Evolutionary conservation across 1,140 invertebrate species (phyloP).

Genomic region (Drosophila saltans): DNA sequence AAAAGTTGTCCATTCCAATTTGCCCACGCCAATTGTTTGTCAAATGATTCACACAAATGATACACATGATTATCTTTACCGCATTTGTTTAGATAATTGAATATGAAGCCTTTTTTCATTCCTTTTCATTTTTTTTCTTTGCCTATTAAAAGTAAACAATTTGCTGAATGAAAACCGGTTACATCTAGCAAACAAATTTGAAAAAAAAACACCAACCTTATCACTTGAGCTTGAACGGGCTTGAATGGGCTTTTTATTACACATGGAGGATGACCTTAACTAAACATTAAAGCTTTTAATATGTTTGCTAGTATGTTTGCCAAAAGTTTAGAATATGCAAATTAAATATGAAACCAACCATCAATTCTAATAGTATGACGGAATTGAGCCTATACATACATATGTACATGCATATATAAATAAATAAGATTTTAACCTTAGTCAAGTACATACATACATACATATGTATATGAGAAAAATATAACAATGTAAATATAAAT

Average conservation of each 20-base stretch:
- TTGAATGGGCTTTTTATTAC: slow-evolving; percentile 25
- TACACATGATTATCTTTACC: slow-evolving; percentile 21
- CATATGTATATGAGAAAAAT: too few species aligned
- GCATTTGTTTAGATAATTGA: slow-evolving; percentile 17
- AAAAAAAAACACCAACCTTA: slow-evolving; percentile 37
- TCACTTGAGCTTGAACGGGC: slow-evolving; percentile 49
- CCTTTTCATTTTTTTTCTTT: not conserved
- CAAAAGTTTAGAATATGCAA: slow-evolving; percentile 13
- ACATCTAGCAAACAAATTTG: slow-evolving; percentile 6
- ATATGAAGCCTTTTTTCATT: slow-evolving; percentile 13
- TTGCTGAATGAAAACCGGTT: slow-evolving; percentile 45
- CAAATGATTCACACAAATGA: not conserved
- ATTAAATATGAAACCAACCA: not conserved
- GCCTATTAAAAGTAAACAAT: slow-evolving; percentile 17
- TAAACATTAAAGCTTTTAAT: slow-evolving; percentile 27
- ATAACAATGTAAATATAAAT: too few species aligned
- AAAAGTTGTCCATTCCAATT: slow-evolving; percentile 16
- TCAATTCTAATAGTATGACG: too few species aligned
- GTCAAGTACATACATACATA: too few species aligned
- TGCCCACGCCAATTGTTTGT: slow-evolving; percentile 5
- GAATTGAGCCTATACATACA: too few species aligned
- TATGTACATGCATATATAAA: too few species aligned
- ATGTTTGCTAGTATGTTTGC: not conserved
- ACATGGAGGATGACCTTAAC: slow-evolving; percentile 15
- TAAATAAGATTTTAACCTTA: too few species aligned